Base-by-base conservation (phyloP, 2,797 vertebrate genomes). In the Lepidocolaptes lacrymiger region DNA sequence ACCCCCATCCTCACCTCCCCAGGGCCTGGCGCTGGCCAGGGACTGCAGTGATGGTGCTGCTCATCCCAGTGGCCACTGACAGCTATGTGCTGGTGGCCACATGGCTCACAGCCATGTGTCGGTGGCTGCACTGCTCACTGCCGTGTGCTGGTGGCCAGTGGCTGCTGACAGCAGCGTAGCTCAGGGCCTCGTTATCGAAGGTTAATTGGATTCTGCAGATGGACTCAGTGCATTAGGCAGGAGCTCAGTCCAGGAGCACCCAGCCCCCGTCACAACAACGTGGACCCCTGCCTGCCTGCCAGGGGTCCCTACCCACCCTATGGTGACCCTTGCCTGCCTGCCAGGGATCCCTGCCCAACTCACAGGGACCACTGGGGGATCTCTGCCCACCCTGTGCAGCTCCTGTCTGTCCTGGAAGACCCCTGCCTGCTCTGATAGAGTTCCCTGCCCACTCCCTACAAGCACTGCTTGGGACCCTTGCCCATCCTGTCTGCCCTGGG, bases 121-220 rank as follows among this genome's bases (percentile, higher is more conserved):
- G 2, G 36, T 80, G 90, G 92, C 44, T 22, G 20, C 44, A 21
- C 75, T 54, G 90, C 56, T 96, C 94, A 94, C 90, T 93, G 92
- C 43, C 14, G 30, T 3, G 37, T 72, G 72, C 84, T 20, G 16
- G 64, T 10, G 54, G 80, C 85, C 36, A 2, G 39, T 82, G 91
- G 93, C 80, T 41, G 93, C 59, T 95, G 95, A 94, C 93, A 95
- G 94, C 72, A 72, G 24, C 69, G 91, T 96, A 28, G 58, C 87
- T 89, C 93, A 86, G 94, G 52, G 89, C 89, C 95, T 95, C 54
- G 62, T 94, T 95, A 96, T 92, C 94, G 55, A 84, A 86, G 91
- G 91, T 92, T 95, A 96, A 96, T 94, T 86, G 54, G n/a, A 94
- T 96, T 95, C 69, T 56, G 89, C 77, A 92, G 85, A 94, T 94